Evolutionary conservation across 2,113 vertebrate genomes (phyloP).

Genomic region (Jacana jacana): DNA sequence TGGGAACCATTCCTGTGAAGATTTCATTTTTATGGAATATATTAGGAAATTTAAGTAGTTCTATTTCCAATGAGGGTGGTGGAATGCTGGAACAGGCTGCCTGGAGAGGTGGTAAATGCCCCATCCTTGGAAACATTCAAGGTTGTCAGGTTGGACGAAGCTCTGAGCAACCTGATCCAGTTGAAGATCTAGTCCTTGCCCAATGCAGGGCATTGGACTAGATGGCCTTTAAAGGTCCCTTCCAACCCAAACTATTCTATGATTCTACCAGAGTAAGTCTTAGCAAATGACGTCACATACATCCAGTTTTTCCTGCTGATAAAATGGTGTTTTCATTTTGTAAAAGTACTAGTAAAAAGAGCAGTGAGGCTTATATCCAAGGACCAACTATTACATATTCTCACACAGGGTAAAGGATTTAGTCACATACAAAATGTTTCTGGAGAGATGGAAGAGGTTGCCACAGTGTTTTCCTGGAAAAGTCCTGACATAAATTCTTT

Average conservation of each 20-base stretch:
- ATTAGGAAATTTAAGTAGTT: background rate
- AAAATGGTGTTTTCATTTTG: background rate
- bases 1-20: slow-evolving; percentile 1
- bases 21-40: slow-evolving; percentile 24
- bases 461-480: background rate
- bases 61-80: background rate
- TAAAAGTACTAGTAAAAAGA: background rate
- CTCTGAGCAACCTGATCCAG: background rate
- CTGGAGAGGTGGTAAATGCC: background rate
- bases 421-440: background rate
- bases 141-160: background rate
- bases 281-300: background rate
- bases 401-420: background rate
- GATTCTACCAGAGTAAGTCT: background rate
- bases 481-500: background rate
- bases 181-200: background rate
- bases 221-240: background rate
- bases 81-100: background rate
- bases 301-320: background rate
- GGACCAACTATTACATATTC: background rate
- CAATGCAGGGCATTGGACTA: background rate
- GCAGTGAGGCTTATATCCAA: background rate
- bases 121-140: background rate
- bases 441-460: background rate
- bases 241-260: background rate